A percentile compares a stretch with the other conserved stretches of the same genome.
Evolutionary conservation across 2,888 invertebrate genomes (phyloP).

Genomic region (Helleia helle): DNA sequence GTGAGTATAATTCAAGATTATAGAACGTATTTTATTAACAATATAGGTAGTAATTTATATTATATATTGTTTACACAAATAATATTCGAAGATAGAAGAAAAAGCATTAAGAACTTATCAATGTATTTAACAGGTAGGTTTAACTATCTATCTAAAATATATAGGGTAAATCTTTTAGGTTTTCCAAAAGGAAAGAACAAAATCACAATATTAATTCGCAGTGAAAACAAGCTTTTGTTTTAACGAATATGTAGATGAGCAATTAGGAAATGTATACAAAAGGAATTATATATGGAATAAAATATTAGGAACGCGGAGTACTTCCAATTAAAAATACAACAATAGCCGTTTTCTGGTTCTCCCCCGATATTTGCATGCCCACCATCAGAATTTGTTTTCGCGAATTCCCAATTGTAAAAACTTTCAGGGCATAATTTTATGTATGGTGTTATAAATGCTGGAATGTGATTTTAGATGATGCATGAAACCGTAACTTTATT

Average conservation of each 20-base stretch:
- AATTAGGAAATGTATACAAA: constrained; percentile 3
- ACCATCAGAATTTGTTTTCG: constrained; percentile 51
- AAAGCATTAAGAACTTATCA: too few relatives aligned
- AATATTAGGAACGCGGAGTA: constrained; percentile 20
- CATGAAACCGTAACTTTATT: too few relatives aligned
- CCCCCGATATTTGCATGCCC: constrained; percentile 54
- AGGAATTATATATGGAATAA: constrained; percentile 6
- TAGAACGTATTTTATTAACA: too few relatives aligned
- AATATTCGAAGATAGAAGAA: too few relatives aligned
- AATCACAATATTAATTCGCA: background rate
- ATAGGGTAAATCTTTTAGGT: too few relatives aligned
- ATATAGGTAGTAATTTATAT: too few relatives aligned
- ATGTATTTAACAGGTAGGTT: too few relatives aligned
- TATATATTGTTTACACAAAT: too few relatives aligned
- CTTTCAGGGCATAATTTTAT: constrained; percentile 35
- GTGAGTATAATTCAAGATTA: too few relatives aligned
- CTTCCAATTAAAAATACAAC: constrained; percentile 64
- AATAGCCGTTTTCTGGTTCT: constrained; percentile 47
- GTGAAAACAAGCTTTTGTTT: constrained; percentile 2
- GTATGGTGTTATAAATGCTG: constrained; percentile 32
- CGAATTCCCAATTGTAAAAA: constrained; percentile 37
- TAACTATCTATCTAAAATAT: too few relatives aligned
- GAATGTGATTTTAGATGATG: constrained; percentile 21
- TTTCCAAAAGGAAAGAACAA: too few relatives aligned
- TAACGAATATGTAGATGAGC: constrained; percentile 7